Evolutionary conservation across 2,888 invertebrate species (phyloP), one percentile per base, ranked within the genome.

Genomic region (Frankliniella intonsa): DNA sequence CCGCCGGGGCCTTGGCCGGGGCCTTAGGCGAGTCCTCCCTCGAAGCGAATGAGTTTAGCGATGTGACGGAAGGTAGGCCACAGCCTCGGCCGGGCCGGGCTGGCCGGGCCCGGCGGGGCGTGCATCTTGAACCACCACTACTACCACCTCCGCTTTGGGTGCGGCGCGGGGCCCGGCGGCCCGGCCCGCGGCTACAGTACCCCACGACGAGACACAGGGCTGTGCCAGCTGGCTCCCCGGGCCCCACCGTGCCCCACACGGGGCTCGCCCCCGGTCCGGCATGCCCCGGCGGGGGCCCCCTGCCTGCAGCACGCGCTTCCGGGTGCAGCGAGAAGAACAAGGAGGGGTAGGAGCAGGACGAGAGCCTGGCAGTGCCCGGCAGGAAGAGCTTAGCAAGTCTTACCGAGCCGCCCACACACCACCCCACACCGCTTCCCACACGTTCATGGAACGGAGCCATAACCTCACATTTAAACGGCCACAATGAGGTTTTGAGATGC

Each of bases 401-500:
- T 5, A 2, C 38, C 38, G 22, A 7, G 69, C 9, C 12, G 14
- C 62, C 11, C 62, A 62, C 62, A 25, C 69, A 25, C 9, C 69
- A 25, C 12, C 25, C 22, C 69, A 25, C 10, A 22, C 69, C 69
- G 22, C 22, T 76, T 76, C 69, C 69, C 69, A 76, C 69, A 76
- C 25, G 69, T 25, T 25, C 69, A 25, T 76, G 69, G 69, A 76
- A 76, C 69, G 69, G 69, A 76, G 69, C 69, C 69, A 76, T 25
- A 76, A 25, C 69, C 69, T 12, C 69, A 25, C 69, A 22, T 76
- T 76, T 76, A 76, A 76, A 76, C 69, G 25, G 69, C 69, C 69
- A 76, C 69, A 76, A 76, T 76, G 69, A 76, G 69, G 69, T 76
- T 76, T 76, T 25, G 69, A 76, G 25, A 22, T 25, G 69, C 69